Evolutionary conservation across 2,888 invertebrate species (phyloP).

Genomic region (Gryllus longicercus): DNA sequence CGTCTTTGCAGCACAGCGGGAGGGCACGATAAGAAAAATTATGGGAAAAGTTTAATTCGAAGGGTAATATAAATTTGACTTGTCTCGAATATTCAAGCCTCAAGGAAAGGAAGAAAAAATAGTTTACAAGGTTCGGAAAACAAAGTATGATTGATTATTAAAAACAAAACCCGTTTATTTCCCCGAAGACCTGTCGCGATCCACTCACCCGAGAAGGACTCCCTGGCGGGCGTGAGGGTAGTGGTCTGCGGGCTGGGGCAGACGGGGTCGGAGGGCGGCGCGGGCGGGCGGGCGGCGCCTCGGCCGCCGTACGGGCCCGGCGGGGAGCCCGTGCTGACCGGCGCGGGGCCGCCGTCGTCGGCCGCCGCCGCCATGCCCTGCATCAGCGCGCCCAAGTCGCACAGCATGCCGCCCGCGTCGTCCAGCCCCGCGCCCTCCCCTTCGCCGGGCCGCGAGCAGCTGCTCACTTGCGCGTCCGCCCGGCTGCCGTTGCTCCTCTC

Average conservation of each 20-base stretch:
- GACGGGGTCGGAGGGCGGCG: slow-evolving; percentile 1
- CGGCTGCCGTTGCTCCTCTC: neutral
- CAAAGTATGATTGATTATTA: no score
- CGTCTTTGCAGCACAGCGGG: no score
- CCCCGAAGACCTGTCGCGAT: no score
- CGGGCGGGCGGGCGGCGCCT: neutral
- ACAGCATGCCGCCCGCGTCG: neutral
- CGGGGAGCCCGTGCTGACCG: neutral
- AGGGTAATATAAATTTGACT: no score
- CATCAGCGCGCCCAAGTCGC: neutral
- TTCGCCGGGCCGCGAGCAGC: neutral
- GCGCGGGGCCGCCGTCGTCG: neutral
- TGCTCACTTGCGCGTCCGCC: neutral
- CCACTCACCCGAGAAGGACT: neutral
- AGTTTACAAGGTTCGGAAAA: no score
- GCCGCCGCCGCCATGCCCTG: neutral
- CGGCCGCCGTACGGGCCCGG: neutral
- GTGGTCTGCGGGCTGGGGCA: slow-evolving; percentile 5
- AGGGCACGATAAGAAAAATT: no score
- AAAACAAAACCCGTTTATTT: no score
- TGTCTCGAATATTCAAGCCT: no score
- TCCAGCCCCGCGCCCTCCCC: neutral
- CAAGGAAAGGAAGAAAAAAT: no score
- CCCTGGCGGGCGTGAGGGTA: neutral
- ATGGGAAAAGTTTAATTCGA: no score